phyloP scores from a whole-genome alignment of 2,113 vertebrate species.

The Verasper variegatus region DNA sequence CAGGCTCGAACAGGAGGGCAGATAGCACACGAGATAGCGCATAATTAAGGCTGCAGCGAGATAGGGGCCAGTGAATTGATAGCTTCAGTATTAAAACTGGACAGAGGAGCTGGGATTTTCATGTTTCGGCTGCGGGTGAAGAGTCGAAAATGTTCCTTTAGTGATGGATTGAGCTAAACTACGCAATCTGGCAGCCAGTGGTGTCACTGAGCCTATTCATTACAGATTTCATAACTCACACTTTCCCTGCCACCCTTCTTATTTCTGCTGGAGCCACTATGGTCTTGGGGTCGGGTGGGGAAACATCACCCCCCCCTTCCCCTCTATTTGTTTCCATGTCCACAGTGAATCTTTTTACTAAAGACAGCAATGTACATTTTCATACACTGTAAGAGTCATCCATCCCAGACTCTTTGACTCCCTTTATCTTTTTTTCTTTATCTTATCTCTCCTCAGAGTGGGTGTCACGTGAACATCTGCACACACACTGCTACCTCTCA shows the following conservation, averaged over 20 bases:
- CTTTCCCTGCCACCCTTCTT: constrained; percentile 11
- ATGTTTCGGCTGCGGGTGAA: constrained; percentile 60
- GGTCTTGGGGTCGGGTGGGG: not conserved
- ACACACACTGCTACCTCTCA: not conserved
- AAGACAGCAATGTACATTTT: not conserved
- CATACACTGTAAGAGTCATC: not conserved
- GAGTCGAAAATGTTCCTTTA: constrained; percentile 42
- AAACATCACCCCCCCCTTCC: not conserved
- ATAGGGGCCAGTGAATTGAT: constrained; percentile 49
- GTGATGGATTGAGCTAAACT: constrained; percentile 69
- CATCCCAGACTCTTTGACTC: constrained; percentile 7
- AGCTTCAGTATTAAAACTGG: constrained; percentile 52
- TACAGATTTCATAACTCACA: constrained; percentile 63
- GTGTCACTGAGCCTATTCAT: constrained; percentile 69
- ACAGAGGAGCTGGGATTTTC: constrained; percentile 54
- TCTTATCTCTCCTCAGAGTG: not conserved
- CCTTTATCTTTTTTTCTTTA: constrained; percentile 14
- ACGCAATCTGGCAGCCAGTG: constrained; percentile 66
- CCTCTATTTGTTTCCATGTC: constrained; percentile 33
- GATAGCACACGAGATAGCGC: constrained; percentile 64
- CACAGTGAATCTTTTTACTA: not conserved
- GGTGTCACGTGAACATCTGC: no score
- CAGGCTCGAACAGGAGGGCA: constrained; percentile 42
- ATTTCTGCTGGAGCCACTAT: not conserved
- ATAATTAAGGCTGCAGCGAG: constrained; percentile 67